Percentiles rank a stretch among this genome's conserved stretches.
phyloP scores from a whole-genome alignment of 2,113 vertebrate genomes.

The Macrotis lagotis region DNA sequence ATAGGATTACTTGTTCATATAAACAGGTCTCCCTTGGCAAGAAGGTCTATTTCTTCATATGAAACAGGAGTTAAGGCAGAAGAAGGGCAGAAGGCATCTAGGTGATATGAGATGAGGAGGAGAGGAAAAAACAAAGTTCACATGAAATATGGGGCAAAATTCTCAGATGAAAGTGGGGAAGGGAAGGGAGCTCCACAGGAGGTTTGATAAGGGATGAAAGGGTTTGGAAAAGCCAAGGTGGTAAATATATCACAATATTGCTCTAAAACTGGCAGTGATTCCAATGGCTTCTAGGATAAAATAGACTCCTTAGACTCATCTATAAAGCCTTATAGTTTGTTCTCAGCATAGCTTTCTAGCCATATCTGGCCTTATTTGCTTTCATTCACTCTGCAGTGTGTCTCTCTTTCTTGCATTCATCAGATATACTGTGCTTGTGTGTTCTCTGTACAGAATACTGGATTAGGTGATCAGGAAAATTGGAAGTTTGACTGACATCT shows the following conservation, averaged over 20 bases:
- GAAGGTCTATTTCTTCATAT: too few species aligned
- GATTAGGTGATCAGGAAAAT: too few species aligned
- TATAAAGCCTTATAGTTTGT: background rate
- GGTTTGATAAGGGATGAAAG: too few species aligned
- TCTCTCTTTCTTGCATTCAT: too few species aligned
- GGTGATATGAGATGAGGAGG: background rate
- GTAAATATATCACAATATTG: background rate
- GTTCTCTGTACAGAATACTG: too few species aligned
- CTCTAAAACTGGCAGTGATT: background rate
- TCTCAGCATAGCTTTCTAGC: background rate
- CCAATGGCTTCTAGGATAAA: background rate
- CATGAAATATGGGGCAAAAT: background rate
- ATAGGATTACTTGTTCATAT: too few species aligned
- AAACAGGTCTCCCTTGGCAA: too few species aligned
- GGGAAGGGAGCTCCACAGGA: background rate
- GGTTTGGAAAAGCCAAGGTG: background rate
- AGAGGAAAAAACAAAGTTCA: background rate
- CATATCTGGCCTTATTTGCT: background rate
- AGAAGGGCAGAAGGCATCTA: background rate
- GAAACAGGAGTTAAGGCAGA: too few species aligned
- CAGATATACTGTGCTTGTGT: too few species aligned
- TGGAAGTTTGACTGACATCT: too few species aligned
- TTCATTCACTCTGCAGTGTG: too few species aligned
- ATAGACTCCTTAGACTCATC: background rate
- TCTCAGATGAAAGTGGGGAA: background rate